A percentile compares a stretch with the other conserved stretches of the same genome.
These are phyloP conservation scores for Drosophila subpulchrella DNA, from an alignment of 1,140 invertebrate species.

Conservation along the genomic window DNA sequence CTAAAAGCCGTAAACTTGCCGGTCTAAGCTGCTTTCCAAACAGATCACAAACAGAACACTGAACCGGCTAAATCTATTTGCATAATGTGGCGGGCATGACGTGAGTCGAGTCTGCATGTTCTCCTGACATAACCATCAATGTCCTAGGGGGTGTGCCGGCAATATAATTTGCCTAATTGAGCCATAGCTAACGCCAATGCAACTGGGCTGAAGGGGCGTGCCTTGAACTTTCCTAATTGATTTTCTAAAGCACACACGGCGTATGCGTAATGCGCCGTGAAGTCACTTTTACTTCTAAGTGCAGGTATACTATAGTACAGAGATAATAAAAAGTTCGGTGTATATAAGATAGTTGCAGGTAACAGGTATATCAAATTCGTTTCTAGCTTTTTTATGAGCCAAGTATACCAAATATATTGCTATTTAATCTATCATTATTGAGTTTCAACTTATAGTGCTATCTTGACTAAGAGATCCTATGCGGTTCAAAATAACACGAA, in stretches of 20 bases:
- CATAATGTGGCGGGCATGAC: conserved; percentile 61
- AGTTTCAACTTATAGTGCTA: too few relatives aligned
- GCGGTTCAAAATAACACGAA: too few relatives aligned
- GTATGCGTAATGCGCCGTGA: conserved; percentile 62
- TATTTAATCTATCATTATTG: too few relatives aligned
- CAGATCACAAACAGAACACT: conserved; percentile 18
- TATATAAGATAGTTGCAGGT: too few relatives aligned
- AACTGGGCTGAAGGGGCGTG: conserved; percentile 21
- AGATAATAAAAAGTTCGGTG: not conserved
- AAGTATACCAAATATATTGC: too few relatives aligned
- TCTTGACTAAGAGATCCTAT: too few relatives aligned
- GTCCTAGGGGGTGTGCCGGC: conserved; percentile 58
- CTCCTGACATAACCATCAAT: conserved; percentile 66
- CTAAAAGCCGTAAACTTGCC: conserved; percentile 32
- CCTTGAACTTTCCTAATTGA: conserved; percentile 61
- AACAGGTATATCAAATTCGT: too few relatives aligned
- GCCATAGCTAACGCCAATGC: conserved; percentile 53
- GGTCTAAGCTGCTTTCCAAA: conserved; percentile 51
- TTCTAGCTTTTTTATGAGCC: too few relatives aligned
- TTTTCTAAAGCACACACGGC: conserved; percentile 52
- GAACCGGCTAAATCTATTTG: conserved; percentile 60
- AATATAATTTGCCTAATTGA: conserved; percentile 70
- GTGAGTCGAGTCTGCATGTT: conserved; percentile 66
- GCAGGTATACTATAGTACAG: not conserved
- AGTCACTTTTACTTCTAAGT: conserved; percentile 27